These are phyloP conservation scores for Zosterops lateralis DNA, from an alignment of 2,113 vertebrate species.

Conservation along the genomic window DNA sequence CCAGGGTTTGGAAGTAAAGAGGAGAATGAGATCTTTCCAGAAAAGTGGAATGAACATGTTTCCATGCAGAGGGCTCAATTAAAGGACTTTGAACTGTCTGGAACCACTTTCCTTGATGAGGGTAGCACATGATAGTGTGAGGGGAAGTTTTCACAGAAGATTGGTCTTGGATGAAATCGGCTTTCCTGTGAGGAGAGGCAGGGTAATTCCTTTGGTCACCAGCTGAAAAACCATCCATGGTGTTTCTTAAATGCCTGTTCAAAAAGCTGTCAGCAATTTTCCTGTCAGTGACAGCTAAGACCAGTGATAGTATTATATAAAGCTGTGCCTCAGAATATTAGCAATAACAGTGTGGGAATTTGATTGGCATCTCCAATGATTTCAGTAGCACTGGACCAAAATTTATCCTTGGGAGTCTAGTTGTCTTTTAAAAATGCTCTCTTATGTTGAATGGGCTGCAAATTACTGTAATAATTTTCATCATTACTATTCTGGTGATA, in stretches of 20 bases:
- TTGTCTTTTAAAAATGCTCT: background rate
- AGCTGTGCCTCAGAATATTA: background rate
- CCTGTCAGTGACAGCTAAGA: background rate
- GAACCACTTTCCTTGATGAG: background rate
- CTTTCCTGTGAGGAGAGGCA: background rate
- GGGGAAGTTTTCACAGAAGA: background rate
- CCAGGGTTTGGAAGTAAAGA: background rate
- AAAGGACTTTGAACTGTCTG: background rate
- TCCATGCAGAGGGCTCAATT: background rate
- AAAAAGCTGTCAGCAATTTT: background rate
- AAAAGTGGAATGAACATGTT: background rate
- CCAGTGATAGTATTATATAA: background rate
- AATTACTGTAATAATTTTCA: background rate
- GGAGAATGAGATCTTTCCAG: background rate
- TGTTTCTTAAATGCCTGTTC: background rate
- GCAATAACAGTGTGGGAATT: background rate
- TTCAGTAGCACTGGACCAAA: background rate
- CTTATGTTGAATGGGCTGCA: background rate
- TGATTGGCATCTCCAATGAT: background rate
- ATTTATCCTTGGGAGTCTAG: background rate
- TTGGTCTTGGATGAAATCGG: background rate
- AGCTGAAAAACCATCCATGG: background rate
- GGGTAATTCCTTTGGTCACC: background rate
- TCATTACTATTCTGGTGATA: background rate
- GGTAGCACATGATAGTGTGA: background rate